Percentiles rank a stretch among this genome's conserved stretches.
Conservation (phyloP, 1,140 invertebrate genomes). For the Macrobrachium rosenbergii region DNA sequence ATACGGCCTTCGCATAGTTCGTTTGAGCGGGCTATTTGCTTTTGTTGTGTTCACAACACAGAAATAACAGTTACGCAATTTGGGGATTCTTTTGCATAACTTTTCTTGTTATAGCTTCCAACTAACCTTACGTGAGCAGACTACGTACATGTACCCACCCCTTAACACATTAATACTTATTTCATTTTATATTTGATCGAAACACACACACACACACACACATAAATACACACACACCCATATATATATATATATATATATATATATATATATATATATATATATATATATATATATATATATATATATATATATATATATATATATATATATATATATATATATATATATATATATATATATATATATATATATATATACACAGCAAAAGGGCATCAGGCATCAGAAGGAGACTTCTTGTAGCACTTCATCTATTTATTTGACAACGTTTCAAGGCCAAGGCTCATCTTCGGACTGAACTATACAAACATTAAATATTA, state of each 20-base stretch:
- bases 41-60: too few relatives aligned
- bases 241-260: background rate
- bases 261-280: background rate
- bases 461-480: too few relatives aligned
- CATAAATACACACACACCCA: background rate
- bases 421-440: too few relatives aligned
- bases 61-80: too few relatives aligned
- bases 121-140: background rate
- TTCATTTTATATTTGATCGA: background rate
- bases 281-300: conserved; percentile 15
- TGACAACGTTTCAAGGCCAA: too few relatives aligned
- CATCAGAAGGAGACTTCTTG: too few relatives aligned
- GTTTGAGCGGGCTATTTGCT: too few relatives aligned
- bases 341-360: too few relatives aligned
- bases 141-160: background rate
- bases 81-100: too few relatives aligned
- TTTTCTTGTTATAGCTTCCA: background rate
- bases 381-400: too few relatives aligned
- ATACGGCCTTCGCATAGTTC: too few relatives aligned
- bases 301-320: conserved; percentile 17
- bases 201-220: background rate
- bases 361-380: conserved; percentile 1
- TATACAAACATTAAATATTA: too few relatives aligned
- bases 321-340: background rate
- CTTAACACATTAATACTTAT: background rate